These are phyloP conservation scores for Tolmerus cingulatus DNA, from an alignment of 2,888 invertebrate genomes.

Conservation along the genomic window DNA sequence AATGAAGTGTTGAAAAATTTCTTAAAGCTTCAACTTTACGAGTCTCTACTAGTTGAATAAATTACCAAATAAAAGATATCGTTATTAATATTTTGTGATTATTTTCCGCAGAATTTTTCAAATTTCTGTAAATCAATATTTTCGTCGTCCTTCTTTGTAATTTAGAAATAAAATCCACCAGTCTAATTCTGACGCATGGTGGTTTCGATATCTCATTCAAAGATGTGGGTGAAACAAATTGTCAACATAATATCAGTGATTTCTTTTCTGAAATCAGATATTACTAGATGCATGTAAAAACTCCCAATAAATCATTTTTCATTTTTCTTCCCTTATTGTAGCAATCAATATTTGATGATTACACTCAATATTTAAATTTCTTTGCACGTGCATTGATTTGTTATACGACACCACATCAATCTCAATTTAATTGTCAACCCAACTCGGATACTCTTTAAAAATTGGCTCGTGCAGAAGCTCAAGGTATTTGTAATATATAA, in stretches of 20 bases:
- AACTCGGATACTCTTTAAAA: background rate
- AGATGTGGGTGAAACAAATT: background rate
- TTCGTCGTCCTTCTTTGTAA: background rate
- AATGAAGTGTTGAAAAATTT: no score
- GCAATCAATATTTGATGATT: background rate
- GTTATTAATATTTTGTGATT: no score
- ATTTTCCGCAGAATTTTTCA: no score
- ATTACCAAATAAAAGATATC: no score
- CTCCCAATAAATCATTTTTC: background rate
- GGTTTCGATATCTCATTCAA: background rate
- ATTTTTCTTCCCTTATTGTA: background rate
- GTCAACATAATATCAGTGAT: background rate
- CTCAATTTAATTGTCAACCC: background rate
- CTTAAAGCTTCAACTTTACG: no score
- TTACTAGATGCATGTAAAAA: background rate
- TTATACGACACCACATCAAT: background rate
- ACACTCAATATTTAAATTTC: background rate
- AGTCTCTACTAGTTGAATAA: no score
- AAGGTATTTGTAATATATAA: background rate
- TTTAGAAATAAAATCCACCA: background rate
- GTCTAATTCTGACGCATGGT: background rate
- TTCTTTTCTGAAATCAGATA: background rate
- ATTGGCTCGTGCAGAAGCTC: background rate
- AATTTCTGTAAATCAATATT: no score
- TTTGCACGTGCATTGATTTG: background rate